Base-by-base conservation (phyloP, 2,888 invertebrate genomes). In the Drosophila robusta region DNA sequence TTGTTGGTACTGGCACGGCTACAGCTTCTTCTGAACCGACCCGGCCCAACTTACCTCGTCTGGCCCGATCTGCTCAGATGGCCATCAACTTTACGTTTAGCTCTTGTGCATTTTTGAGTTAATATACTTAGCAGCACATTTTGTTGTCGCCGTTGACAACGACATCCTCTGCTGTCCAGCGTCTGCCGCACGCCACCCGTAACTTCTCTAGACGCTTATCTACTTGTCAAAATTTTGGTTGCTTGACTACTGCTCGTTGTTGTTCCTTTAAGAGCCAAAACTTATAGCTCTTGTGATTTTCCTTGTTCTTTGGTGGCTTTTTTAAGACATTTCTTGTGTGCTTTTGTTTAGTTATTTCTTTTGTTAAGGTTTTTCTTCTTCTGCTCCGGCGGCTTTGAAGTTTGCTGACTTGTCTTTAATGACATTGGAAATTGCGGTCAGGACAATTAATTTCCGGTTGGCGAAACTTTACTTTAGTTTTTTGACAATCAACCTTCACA, bases 381-480 rank as follows among this genome's bases (percentile, higher is more conserved):
- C 18, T 24, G 45, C 38, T 61, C 45, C 50, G 68, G 51, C 45
- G 58, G 69, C 78, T 87, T 89, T 87, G 85, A 89, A 87, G 87
- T 80, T 80, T 78, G 75, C 72, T 70, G 87, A 78, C 82, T 87
- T 75, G 75, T 73, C 80, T 79, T 81, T 85, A 87, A 87, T 86
- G 83, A 82, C 78, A 81, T 88, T 89, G 76, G 77, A 88, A 88
- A 89, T 87, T 89, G 85, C 76, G 89, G 89, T 89, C 88, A 89
- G 83, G 82, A 80, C 87, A 89, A 89, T 89, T 89, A 87, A 89
- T 89, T 87, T 89, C 78, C 81, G 76, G 80, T 85, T 89, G 79
- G 84, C 84, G 62, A 75, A 87, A 87, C 85, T 81, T 87, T 77
- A 51, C 66, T 71, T 79, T 69, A 73, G 75, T 84, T 87, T 84